Base-by-base conservation (phyloP, 2,113 vertebrate species). In the Pungitius pungitius region DNA sequence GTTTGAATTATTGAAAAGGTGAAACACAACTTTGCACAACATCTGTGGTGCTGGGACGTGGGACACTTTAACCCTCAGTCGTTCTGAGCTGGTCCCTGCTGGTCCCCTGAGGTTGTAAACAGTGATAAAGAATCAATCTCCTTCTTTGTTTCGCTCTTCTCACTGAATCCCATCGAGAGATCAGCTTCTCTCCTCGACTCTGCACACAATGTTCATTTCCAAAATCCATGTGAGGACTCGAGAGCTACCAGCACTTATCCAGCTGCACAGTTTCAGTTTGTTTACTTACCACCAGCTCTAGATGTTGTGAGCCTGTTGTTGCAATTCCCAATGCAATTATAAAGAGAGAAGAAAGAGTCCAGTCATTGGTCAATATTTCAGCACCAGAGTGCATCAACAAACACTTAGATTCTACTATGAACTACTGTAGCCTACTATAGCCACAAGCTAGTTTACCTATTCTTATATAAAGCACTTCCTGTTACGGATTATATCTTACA, bases 381-480 rank as follows among this genome's bases (percentile, higher is more conserved):
- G 91, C 89, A 88, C 83, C 88, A 89, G 91, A 90, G 69, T n/a
- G 78, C 77, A 82, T 66, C 54, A 64, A 77, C 63, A 67, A 87
- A 87, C 82, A 90, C 85, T 89, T 84, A 90, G 89, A 87, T 81
- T 86, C 84, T 90, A 88, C 86, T 91, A 84, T 88, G 82, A 90
- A 83, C 85, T 88, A 88, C 83, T 78, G 89, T 92, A 92, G 90
- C 87, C 87, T 83, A 87, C 70, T 87, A 90, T 91, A 91, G 91
- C 89, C 92, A 91, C 81, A 89, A 89, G 88, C 88, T 90, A 92
- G 89, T 90, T 84, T 83, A 88, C 86, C 78, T 90, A 83, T 91
- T 89, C 88, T 88, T 92, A 86, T 90, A 87, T 92, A 87, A 92
- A 93, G 91, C 93, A 94, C 94, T 94, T 94, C 92, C 87, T 92